Evolutionary conservation across 1,140 invertebrate species (phyloP).

Genomic region (Ephestia elutella): DNA sequence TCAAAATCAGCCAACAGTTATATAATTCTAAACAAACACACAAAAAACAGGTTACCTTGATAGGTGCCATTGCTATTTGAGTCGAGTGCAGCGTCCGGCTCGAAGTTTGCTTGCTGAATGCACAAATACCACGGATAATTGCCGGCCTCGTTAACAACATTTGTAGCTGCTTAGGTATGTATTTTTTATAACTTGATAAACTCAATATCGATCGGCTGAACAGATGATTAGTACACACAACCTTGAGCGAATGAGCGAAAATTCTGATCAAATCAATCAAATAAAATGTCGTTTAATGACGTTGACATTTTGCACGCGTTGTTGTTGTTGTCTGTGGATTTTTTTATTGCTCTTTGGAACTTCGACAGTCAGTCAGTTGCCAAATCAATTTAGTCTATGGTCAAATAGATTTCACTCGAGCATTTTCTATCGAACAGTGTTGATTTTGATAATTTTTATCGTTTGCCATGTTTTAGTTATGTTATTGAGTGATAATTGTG

Average conservation of each 20-base stretch:
- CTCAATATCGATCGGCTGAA: slow-evolving; percentile 6
- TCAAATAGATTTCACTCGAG: not conserved
- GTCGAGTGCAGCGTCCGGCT: slow-evolving; percentile 48
- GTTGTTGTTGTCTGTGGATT: no score
- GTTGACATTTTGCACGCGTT: not conserved
- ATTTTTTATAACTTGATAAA: slow-evolving; percentile 32
- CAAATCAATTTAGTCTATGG: slow-evolving; percentile 3
- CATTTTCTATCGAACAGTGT: slow-evolving; percentile 17
- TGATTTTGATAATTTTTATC: slow-evolving; percentile 35
- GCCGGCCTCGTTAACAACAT: slow-evolving; percentile 55
- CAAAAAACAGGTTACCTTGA: slow-evolving; percentile 45
- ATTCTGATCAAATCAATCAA: not conserved
- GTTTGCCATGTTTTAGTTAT: slow-evolving; percentile 38
- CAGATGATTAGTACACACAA: slow-evolving; percentile 2
- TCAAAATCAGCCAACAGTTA: slow-evolving; percentile 31
- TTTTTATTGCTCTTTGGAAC: no score
- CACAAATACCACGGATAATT: slow-evolving; percentile 49
- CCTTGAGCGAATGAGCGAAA: slow-evolving; percentile 4
- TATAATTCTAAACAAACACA: slow-evolving; percentile 32
- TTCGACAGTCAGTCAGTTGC: not conserved
- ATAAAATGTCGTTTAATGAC: not conserved
- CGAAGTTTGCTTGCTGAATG: slow-evolving; percentile 45
- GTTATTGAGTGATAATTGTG: slow-evolving; percentile 29
- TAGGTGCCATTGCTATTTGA: slow-evolving; percentile 50
- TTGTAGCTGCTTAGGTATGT: slow-evolving; percentile 40